A percentile compares a stretch with the other conserved stretches of the same genome.
Evolutionary conservation across 92 coral and sea anemone species (phyloP).

Genomic region (Scolanthus callimorphus): DNA sequence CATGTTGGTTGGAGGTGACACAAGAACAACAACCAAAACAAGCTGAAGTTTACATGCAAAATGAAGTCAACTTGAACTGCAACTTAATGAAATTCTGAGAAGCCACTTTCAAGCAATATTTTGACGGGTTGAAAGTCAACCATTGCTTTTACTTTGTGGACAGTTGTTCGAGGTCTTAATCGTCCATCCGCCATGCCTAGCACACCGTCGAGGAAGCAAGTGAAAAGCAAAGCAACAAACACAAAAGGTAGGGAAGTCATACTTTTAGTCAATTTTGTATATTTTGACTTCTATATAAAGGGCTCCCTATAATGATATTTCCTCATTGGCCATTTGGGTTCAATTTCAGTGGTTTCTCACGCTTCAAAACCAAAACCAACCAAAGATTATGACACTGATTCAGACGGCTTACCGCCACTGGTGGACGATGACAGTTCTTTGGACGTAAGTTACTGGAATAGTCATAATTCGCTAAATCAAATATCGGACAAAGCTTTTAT

Average conservation of each 20-base stretch:
- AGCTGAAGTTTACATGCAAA: no score
- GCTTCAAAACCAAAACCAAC: not conserved
- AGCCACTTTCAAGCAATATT: not conserved
- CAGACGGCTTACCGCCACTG: not conserved
- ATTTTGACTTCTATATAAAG: no score
- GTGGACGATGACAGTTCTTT: not conserved
- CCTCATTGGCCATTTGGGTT: no score
- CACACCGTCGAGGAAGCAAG: conserved; percentile 17
- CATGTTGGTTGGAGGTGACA: conserved; percentile 23
- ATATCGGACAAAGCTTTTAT: no score
- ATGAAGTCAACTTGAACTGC: not conserved
- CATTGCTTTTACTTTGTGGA: conserved; percentile 22
- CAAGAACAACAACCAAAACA: no score
- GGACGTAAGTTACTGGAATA: no score
- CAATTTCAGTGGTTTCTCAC: not conserved
- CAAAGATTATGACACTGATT: not conserved
- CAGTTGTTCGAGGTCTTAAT: conserved; percentile 11
- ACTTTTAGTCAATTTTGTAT: no score
- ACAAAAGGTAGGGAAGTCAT: no score
- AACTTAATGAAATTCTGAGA: not conserved
- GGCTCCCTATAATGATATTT: no score
- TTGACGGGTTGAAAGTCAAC: not conserved
- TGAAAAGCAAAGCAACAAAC: not conserved
- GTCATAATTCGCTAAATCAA: no score
- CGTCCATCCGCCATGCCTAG: conserved; percentile 18